Percentiles rank a stretch among this genome's conserved stretches.
Conservation (phyloP, 2,113 vertebrate species). For the Dryoscopus gambensis region DNA sequence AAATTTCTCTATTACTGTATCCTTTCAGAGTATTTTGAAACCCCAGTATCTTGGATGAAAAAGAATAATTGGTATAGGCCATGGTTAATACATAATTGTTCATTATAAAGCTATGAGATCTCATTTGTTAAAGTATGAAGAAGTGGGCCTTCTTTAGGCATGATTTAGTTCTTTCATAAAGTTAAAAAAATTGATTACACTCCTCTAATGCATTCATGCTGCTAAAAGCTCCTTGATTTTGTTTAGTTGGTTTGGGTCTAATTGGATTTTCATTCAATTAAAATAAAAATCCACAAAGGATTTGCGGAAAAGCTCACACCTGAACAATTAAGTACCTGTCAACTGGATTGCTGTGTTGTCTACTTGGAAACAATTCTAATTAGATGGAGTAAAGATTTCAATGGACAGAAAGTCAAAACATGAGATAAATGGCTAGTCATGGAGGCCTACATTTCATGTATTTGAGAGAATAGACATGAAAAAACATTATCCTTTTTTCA, state of each 20-base stretch:
- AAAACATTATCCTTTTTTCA: background rate
- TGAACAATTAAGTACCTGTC: background rate
- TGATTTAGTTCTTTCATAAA: background rate
- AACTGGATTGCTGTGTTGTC: background rate
- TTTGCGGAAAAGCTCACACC: background rate
- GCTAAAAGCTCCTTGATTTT: background rate
- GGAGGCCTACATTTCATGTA: background rate
- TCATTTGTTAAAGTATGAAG: background rate
- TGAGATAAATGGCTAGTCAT: background rate
- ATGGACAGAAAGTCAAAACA: background rate
- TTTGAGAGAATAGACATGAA: background rate
- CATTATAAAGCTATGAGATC: background rate
- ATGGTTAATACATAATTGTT: background rate
- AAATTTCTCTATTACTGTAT: background rate
- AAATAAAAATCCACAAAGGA: background rate
- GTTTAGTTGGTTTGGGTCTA: background rate
- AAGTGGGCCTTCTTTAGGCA: background rate
- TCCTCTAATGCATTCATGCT: background rate
- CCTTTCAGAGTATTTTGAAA: background rate
- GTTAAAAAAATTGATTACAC: background rate
- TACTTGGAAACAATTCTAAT: background rate
- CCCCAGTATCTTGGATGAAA: background rate
- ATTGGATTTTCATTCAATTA: background rate
- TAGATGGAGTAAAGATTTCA: background rate
- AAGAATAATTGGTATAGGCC: background rate